Evolutionary conservation across 2,888 invertebrate genomes (phyloP), one percentile per base, ranked within the genome.

Genomic region (Lysandra bellargus): DNA sequence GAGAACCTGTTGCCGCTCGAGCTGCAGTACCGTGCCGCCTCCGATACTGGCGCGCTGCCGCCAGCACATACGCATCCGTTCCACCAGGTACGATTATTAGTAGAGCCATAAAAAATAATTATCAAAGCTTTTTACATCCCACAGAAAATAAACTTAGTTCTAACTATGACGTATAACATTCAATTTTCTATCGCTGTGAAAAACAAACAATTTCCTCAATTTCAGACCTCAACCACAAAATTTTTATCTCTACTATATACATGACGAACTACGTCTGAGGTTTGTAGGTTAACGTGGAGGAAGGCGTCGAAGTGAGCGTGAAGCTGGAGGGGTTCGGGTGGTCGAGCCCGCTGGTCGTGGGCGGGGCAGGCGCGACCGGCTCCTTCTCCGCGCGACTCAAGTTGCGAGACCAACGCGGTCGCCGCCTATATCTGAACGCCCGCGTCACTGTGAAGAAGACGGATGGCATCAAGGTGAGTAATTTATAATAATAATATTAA

Each of bases 1-100:
- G 96, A 97, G 82, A 99, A 99, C 95, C 95, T 99, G 81, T 95
- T 99, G 78, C 99, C 99, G 0, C 95, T 97, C 83, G 98, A 98
- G 90, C 88, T 98, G 80, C 93, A 96, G 79, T 97, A 96, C 86
- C 95, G 95, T 83, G 86, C 87, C 33, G 83, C 82, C 78, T 78
- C 81, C 30, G 80, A 80, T 9, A 81, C 90, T 79, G 87, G 94
- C 87, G 84, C 85, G 85, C 90, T 92, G 60, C 82, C 90, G 77
- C 88, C 93, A 49, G 91, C 90, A 0, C 88, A 93, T 86, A 87
- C 91, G 80, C 82, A 87, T 79, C 90, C 93, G 9, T 91, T 92
- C 86, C 91, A 92, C 80, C 90, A 93, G 90, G 92, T 92, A 5
- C 57, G 49, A 49, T 49, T 49, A 49, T 49, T 49, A 7, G 9